Conservation (phyloP, 2,888 invertebrate genomes). For the Caprella mutica region DNA sequence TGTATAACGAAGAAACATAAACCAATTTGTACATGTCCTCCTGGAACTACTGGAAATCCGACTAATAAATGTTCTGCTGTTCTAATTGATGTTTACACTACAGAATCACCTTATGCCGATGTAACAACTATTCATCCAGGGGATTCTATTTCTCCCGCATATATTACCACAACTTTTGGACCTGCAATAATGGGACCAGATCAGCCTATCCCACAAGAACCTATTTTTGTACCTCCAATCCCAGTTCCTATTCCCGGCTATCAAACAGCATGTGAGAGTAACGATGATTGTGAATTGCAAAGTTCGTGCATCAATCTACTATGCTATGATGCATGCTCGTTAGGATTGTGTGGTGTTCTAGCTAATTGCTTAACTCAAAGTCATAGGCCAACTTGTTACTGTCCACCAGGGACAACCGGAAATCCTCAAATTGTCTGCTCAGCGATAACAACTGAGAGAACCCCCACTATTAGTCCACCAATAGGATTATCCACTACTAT, state of each 20-base stretch:
- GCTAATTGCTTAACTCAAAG: slow-evolving; percentile 37
- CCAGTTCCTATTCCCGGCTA: slow-evolving; percentile 38
- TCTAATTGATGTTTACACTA: slow-evolving; percentile 6
- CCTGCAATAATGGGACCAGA: slow-evolving; percentile 16
- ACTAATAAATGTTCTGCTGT: slow-evolving; percentile 28
- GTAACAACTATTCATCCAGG: slow-evolving; percentile 10
- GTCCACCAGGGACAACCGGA: slow-evolving; percentile 65
- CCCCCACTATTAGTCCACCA: neutral
- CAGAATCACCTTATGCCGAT: slow-evolving; percentile 10
- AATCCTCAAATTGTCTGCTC: slow-evolving; percentile 51
- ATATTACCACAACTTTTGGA: neutral
- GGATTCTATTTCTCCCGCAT: neutral
- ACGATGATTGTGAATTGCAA: slow-evolving; percentile 24
- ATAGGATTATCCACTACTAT: neutral
- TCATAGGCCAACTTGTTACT: slow-evolving; percentile 51
- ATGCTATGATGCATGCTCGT: slow-evolving; percentile 22
- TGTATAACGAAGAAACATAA: slow-evolving; percentile 42
- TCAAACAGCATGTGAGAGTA: slow-evolving; percentile 23
- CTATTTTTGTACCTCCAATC: slow-evolving; percentile 12
- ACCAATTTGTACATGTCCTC: slow-evolving; percentile 47
- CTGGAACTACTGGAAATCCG: slow-evolving; percentile 35
- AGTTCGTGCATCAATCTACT: slow-evolving; percentile 25
- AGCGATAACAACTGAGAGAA: slow-evolving; percentile 9
- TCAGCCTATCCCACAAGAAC: slow-evolving; percentile 2
- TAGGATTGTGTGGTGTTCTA: slow-evolving; percentile 46